Conservation (phyloP, 2,797 vertebrate genomes). For the Chelonia mydas region DNA sequence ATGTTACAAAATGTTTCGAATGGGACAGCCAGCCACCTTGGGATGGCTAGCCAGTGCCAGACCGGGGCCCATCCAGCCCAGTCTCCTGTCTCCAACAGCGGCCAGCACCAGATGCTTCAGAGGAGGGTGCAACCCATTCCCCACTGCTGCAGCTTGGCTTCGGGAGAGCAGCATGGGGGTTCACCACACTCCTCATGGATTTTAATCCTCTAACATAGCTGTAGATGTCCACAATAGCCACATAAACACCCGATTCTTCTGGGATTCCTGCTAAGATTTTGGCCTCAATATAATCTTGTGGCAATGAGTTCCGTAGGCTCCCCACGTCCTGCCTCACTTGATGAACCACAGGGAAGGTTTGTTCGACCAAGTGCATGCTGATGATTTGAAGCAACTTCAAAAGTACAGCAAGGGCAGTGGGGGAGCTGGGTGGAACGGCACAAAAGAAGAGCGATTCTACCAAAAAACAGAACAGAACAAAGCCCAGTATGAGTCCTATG, state of each 20-base stretch:
- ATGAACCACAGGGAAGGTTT: not conserved
- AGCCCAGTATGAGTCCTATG: conserved; percentile 84
- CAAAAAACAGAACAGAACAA: conserved; percentile 39
- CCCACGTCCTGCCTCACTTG: not conserved
- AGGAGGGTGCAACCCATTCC: not conserved
- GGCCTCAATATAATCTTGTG: not conserved
- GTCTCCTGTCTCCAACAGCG: rapidly evolving
- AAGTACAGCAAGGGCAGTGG: conserved; percentile 40
- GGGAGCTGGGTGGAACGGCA: conserved; percentile 78
- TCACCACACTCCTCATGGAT: not conserved
- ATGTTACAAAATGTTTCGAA: too few species aligned
- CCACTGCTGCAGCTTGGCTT: too few species aligned
- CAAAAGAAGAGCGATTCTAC: conserved; percentile 50
- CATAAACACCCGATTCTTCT: not conserved
- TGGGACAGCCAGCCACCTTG: too few species aligned
- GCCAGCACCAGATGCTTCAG: too few species aligned
- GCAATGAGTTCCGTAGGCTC: not conserved
- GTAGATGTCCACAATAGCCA: not conserved
- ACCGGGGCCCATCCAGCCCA: too few species aligned
- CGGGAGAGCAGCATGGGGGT: not conserved
- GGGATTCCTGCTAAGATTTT: not conserved
- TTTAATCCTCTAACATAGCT: not conserved
- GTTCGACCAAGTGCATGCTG: rapidly evolving
- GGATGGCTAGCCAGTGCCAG: too few species aligned
- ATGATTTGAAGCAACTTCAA: rapidly evolving